These are phyloP conservation scores for Melanostoma mellinum DNA, from an alignment of 2,888 invertebrate species.

Conservation along the genomic window DNA sequence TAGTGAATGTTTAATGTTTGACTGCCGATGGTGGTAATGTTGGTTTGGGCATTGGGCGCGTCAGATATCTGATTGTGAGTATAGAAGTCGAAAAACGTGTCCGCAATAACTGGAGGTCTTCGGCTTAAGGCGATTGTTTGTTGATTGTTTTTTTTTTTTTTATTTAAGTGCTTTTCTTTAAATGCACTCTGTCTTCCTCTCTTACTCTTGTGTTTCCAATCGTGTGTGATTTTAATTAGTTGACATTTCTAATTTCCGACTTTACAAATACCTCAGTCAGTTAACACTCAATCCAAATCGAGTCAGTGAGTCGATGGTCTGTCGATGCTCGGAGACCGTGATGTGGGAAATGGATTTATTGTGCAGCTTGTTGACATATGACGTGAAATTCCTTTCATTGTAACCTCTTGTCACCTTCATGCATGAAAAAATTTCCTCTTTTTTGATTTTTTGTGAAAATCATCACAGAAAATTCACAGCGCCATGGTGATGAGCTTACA, in stretches of 20 bases:
- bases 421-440: neutral
- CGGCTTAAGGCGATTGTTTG: constrained; percentile 43
- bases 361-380: constrained; percentile 20
- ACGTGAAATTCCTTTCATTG: constrained; percentile 53
- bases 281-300: constrained; percentile 45
- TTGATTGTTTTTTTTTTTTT: constrained; percentile 44
- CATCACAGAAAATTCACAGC: neutral
- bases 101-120: constrained; percentile 21
- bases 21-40: neutral
- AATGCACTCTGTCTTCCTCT: constrained; percentile 14
- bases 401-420: constrained; percentile 60
- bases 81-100: constrained; percentile 52
- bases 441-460: constrained; percentile 3
- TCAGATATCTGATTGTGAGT: constrained; percentile 43
- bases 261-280: constrained; percentile 13
- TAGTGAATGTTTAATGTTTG: constrained; percentile 17
- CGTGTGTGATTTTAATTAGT: constrained; percentile 30
- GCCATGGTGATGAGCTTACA: too few species aligned
- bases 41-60: constrained; percentile 24
- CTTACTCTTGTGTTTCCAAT: neutral
- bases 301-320: constrained; percentile 12
- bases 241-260: constrained; percentile 24
- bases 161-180: constrained; percentile 18
- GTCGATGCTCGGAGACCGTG: constrained; percentile 25
- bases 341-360: constrained; percentile 15